phyloP scores from a whole-genome alignment of 2,797 vertebrate species.

The Gymnodraco acuticeps region DNA sequence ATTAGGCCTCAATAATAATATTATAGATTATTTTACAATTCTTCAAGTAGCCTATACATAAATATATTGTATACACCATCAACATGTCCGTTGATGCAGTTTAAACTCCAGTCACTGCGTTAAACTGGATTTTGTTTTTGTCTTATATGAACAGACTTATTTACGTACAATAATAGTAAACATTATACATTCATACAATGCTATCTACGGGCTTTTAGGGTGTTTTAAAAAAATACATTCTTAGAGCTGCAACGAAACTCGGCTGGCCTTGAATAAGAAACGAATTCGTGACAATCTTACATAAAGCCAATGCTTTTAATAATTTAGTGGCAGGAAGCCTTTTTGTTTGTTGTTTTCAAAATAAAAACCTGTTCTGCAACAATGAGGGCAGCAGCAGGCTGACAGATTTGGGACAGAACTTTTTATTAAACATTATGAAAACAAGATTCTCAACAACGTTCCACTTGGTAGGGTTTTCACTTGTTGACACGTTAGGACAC shows the following conservation, averaged over 20 bases:
- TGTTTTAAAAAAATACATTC: background rate
- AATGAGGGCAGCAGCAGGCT: conserved; percentile 47
- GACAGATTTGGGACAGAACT: conserved; percentile 80
- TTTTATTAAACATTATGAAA: conserved; percentile 92
- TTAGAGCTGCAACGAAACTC: background rate
- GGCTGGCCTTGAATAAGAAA: conserved; percentile 15
- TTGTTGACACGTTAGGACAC: conserved; percentile 84
- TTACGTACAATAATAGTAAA: background rate
- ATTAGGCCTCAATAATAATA: background rate
- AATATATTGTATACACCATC: background rate
- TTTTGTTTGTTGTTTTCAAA: background rate
- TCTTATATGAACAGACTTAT: background rate
- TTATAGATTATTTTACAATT: background rate
- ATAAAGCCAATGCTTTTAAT: conserved; percentile 15
- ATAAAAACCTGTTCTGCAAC: background rate
- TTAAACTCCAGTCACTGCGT: background rate
- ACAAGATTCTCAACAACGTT: conserved; percentile 87
- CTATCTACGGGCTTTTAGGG: background rate
- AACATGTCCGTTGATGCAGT: background rate
- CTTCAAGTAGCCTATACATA: too few relatives aligned
- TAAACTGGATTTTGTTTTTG: background rate
- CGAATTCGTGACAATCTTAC: background rate
- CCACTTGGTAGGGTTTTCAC: conserved; percentile 79
- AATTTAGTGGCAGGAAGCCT: conserved; percentile 23
- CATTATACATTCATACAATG: background rate